These are phyloP conservation scores for Urophycis tenuis DNA, from an alignment of 2,797 vertebrate genomes.

Conservation along the genomic window DNA sequence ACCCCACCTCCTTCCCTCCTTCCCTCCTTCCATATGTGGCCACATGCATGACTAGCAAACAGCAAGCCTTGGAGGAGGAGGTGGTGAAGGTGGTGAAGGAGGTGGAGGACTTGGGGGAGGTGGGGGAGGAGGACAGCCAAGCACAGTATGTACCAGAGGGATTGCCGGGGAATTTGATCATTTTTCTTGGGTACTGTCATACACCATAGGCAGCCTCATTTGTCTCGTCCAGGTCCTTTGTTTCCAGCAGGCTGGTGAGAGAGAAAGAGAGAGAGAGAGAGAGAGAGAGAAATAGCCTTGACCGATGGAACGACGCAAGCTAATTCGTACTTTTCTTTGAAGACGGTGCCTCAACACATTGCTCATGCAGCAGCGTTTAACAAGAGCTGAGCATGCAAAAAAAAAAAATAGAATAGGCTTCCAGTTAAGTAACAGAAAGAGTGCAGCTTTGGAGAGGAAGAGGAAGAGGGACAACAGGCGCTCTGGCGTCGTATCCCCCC, in stretches of 20 bases:
- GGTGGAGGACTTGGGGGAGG: neutral
- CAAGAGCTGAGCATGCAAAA: constrained; percentile 46
- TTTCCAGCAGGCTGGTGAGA: constrained; percentile 53
- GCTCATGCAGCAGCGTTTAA: constrained; percentile 41
- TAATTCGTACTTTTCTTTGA: constrained; percentile 57
- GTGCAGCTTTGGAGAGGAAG: constrained; percentile 28
- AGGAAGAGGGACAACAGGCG: constrained; percentile 6
- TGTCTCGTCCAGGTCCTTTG: constrained; percentile 69
- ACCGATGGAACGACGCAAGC: constrained; percentile 18
- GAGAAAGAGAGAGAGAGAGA: constrained; percentile 24
- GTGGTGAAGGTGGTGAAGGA: no score
- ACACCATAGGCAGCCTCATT: constrained; percentile 66
- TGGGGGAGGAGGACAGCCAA: constrained; percentile 36
- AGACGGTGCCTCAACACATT: constrained; percentile 43
- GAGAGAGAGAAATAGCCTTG: constrained; percentile 8
- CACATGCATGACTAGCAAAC: neutral
- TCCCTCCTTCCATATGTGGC: constrained; percentile 27
- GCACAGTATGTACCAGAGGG: constrained; percentile 54
- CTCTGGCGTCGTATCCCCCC: neutral
- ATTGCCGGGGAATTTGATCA: constrained; percentile 63
- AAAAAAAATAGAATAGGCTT: constrained; percentile 25
- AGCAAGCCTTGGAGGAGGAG: neutral
- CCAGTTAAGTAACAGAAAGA: constrained; percentile 7
- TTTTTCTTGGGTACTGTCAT: constrained; percentile 71
- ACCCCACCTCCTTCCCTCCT: constrained; percentile 13